phyloP scores from a whole-genome alignment of 2,888 invertebrate genomes.

The Coleophora flavipennella region DNA sequence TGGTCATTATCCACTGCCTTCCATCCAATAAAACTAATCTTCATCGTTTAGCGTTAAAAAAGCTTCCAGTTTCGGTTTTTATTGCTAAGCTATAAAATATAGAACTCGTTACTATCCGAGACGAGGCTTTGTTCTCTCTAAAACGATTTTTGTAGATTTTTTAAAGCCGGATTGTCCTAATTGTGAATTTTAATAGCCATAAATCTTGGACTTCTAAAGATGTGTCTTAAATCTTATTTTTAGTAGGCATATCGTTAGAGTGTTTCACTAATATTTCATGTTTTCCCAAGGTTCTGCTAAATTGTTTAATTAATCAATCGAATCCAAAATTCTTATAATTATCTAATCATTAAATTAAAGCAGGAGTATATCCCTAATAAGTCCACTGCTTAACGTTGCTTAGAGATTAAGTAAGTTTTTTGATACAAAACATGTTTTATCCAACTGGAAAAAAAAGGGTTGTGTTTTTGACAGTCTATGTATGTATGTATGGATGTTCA shows the following conservation, averaged over 20 bases:
- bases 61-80: conserved; percentile 50
- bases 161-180: conserved; percentile 36
- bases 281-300: no score
- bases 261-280: neutral
- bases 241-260: neutral
- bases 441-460: no score
- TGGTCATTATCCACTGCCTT: conserved; percentile 25
- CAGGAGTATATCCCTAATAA: no score
- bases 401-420: no score
- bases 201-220: conserved; percentile 33
- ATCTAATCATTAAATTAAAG: no score
- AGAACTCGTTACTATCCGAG: conserved; percentile 45
- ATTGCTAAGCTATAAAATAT: conserved; percentile 51
- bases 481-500: no score
- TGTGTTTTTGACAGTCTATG: no score
- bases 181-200: conserved; percentile 42
- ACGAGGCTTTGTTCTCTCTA: conserved; percentile 25
- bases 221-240: conserved; percentile 6
- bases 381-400: no score
- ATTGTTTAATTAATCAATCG: no score
- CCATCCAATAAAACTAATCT: conserved; percentile 39
- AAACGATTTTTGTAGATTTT: conserved; percentile 5
- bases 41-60: conserved; percentile 44
- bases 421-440: no score
- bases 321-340: no score